A percentile compares a stretch with the other conserved stretches of the same genome.
These are phyloP conservation scores for Zophobas atratus DNA, from an alignment of 1,140 invertebrate species.

Conservation along the genomic window DNA sequence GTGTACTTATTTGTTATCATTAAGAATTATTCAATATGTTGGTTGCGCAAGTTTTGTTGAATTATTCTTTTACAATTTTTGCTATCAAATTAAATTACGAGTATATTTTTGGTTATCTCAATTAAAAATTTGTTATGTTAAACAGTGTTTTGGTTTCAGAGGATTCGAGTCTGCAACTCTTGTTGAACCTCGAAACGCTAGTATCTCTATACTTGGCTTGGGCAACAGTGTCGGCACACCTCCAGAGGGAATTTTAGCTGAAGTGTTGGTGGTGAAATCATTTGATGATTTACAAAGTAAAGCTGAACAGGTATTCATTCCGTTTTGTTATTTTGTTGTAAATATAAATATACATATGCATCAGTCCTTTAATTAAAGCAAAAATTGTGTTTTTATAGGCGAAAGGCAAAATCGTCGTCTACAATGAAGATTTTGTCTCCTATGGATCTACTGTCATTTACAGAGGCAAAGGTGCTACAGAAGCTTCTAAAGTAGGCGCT, in stretches of 20 bases:
- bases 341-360: too few species aligned
- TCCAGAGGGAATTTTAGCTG: slow-evolving; percentile 77
- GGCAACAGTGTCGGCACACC: slow-evolving; percentile 79
- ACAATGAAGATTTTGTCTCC: slow-evolving; percentile 63
- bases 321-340: too few species aligned
- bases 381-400: slow-evolving; percentile 57
- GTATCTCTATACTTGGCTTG: slow-evolving; percentile 76
- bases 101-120: too few species aligned
- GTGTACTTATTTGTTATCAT: too few species aligned
- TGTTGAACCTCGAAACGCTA: slow-evolving; percentile 73
- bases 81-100: too few species aligned
- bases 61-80: too few species aligned
- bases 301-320: slow-evolving; percentile 23
- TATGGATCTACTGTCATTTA: slow-evolving; percentile 65
- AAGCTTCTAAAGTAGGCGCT: slow-evolving; percentile 80
- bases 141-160: slow-evolving; percentile 63
- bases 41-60: not conserved
- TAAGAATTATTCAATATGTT: slow-evolving; percentile 30
- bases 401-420: slow-evolving; percentile 75
- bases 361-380: too few species aligned
- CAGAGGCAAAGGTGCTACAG: slow-evolving; percentile 73
- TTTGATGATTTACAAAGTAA: slow-evolving; percentile 76
- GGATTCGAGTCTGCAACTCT: slow-evolving; percentile 77
- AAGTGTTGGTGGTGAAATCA: slow-evolving; percentile 78
- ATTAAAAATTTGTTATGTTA: slow-evolving; percentile 8